A percentile compares a stretch with the other conserved stretches of the same genome.
phyloP scores from a whole-genome alignment of 2,888 invertebrate species.

The Phaedon cochleariae region DNA sequence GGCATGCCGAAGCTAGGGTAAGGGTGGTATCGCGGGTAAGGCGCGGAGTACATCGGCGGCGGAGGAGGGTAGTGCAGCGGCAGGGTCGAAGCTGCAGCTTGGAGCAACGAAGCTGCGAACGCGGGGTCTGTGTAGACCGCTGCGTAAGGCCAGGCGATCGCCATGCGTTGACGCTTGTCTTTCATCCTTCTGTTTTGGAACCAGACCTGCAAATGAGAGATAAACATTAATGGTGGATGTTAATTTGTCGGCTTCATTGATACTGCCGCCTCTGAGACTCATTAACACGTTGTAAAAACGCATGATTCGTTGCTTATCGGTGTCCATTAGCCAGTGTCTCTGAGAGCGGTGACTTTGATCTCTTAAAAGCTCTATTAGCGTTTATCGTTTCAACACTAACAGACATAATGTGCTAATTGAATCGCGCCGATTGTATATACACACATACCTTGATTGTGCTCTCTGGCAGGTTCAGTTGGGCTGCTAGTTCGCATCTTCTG shows the following conservation, averaged over 20 bases:
- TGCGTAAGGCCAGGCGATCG: slow-evolving; percentile 94
- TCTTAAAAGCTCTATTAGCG: slow-evolving; percentile 60
- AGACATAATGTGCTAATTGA: slow-evolving; percentile 58
- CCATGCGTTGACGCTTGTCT: slow-evolving; percentile 94
- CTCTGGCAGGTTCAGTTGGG: slow-evolving; percentile 92
- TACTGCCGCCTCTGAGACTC: slow-evolving; percentile 51
- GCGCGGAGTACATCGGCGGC: slow-evolving; percentile 67
- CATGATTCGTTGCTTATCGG: slow-evolving; percentile 59
- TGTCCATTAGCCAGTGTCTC: slow-evolving; percentile 55
- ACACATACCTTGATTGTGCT: slow-evolving; percentile 93
- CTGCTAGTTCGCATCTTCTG: slow-evolving; percentile 91
- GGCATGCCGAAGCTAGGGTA: slow-evolving; percentile 63
- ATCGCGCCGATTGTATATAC: slow-evolving; percentile 20
- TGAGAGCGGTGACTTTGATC: slow-evolving; percentile 40
- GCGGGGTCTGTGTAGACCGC: slow-evolving; percentile 94
- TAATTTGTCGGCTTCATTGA: slow-evolving; percentile 29
- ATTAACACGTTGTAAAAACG: slow-evolving; percentile 60
- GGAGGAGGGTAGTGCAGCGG: slow-evolving; percentile 66
- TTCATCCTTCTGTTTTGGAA: slow-evolving; percentile 98
- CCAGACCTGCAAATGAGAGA: slow-evolving; percentile 80
- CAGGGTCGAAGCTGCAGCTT: slow-evolving; percentile 81
- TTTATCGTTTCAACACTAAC: slow-evolving; percentile 54
- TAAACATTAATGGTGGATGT: background rate
- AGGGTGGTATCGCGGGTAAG: slow-evolving; percentile 62
- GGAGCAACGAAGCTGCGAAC: slow-evolving; percentile 89